Evolutionary conservation across 2,888 invertebrate species (phyloP), one percentile per base, ranked within the genome.

Genomic region (Gisinianus flammeolus): DNA sequence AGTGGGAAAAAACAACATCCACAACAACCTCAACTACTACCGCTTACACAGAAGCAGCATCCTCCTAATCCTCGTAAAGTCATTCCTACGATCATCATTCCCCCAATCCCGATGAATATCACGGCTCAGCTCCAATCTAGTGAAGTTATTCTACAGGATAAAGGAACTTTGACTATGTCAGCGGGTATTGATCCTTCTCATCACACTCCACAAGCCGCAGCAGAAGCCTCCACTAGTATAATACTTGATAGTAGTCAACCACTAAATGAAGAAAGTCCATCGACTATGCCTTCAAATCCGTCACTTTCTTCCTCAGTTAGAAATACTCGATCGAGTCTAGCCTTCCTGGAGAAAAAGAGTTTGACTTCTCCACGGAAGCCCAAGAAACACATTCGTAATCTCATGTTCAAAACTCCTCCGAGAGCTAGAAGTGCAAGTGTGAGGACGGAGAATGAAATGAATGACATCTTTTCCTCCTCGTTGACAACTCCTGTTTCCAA

Each of bases 361-460:
- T 82, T 77, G 31, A 84, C 82, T 71, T 82, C 84, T 0, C 84
- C 84, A 0, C 66, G 84, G n/a, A 84, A 84, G 58, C 79, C 80
- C 35, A 80, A 81, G 44, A 80, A 81, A 24, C 82, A 83, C 64
- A 81, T 84, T n/a, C 78, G 84, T n/a, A 83, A 70, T 78, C 72
- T 84, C 4, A 69, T 79, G 8, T 84, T 84, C 62, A 79, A 81
- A 68, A 83, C 84, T n/a, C 84, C 84, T 12, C 84, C 84, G 10
- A 81, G 82, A 78, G 56, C 80, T 12, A 26, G 16, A 62, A 26
- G 54, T 54, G 79, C 80, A 52, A 70, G 70, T 66, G 74, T 66
- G 30, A 66, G 74, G 28, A 66, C 52, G 30, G 76, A 77, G 54
- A 72, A 72, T 54, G 28, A 58, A n/a, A 10, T n/a, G n/a, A n/a